Conservation (phyloP, 2,888 invertebrate species). For the Eilema depressum region DNA sequence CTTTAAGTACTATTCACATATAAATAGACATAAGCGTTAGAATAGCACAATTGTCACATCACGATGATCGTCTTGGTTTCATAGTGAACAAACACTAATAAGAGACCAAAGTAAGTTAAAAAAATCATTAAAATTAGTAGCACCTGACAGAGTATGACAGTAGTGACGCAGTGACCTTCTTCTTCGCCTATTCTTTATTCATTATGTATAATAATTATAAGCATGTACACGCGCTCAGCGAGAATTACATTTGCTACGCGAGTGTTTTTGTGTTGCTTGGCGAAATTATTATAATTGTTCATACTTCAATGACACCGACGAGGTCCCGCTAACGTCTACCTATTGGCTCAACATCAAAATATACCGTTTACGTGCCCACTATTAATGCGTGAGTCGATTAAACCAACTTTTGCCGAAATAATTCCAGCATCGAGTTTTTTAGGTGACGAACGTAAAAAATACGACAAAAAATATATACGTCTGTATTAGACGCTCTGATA, state of each 20-base stretch:
- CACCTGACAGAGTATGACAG: background rate
- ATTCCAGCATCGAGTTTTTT: constrained; percentile 16
- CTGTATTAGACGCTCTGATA: background rate
- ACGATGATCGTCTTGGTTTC: background rate
- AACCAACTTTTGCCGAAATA: constrained; percentile 25
- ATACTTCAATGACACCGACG: constrained; percentile 41
- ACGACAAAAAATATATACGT: background rate
- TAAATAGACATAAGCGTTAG: background rate
- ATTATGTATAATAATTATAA: constrained; percentile 7
- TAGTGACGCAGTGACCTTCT: background rate
- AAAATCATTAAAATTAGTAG: background rate
- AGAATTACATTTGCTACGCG: constrained; percentile 39
- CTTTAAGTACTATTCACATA: no score
- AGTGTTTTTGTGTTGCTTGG: constrained; percentile 34
- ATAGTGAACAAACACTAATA: background rate
- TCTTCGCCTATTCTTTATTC: background rate
- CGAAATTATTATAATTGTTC: constrained; percentile 40
- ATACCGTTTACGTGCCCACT: constrained; percentile 17
- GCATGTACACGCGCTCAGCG: constrained; percentile 16
- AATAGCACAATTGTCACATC: background rate
- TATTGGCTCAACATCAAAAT: constrained; percentile 21
- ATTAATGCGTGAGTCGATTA: constrained; percentile 31
- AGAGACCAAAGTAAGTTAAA: background rate
- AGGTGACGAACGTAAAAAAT: constrained; percentile 27
- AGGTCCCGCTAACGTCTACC: constrained; percentile 29